phyloP scores from a whole-genome alignment of 2,888 invertebrate genomes.

The Shargacucullia verbasci region DNA sequence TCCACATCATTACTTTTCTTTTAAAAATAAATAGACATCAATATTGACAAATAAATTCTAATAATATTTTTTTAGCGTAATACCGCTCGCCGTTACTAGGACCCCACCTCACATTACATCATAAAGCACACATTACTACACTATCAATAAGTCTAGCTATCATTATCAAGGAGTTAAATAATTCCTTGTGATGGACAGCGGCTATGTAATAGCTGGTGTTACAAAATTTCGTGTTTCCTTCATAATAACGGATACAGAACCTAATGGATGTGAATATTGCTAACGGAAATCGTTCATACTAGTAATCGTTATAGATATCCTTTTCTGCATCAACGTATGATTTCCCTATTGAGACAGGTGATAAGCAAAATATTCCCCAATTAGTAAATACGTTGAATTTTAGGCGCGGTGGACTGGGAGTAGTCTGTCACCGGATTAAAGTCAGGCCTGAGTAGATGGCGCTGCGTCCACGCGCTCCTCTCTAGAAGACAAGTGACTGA shows the following conservation, averaged over 20 bases:
- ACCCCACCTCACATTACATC: constrained; percentile 46
- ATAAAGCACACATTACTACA: constrained; percentile 40
- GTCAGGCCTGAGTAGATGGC: no score
- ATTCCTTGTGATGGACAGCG: constrained; percentile 47
- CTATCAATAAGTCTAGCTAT: constrained; percentile 49
- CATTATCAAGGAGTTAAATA: constrained; percentile 45
- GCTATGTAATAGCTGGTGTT: constrained; percentile 21
- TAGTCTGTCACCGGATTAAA: no score
- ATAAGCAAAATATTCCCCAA: not conserved
- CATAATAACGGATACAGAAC: constrained; percentile 3
- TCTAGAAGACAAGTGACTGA: no score
- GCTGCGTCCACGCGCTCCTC: no score
- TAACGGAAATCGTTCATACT: not conserved
- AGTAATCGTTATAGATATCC: not conserved
- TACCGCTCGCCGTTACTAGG: constrained; percentile 16
- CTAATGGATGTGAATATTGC: not conserved
- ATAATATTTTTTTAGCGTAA: no score
- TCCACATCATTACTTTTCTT: no score
- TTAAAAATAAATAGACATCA: no score
- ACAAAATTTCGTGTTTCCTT: constrained; percentile 39
- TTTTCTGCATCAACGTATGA: not conserved
- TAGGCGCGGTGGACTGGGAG: no score
- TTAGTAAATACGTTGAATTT: no score
- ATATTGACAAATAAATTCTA: no score
- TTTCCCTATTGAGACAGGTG: not conserved